These are phyloP conservation scores for Pollenia angustigena DNA, from an alignment of 2,888 invertebrate genomes.

Conservation along the genomic window DNA sequence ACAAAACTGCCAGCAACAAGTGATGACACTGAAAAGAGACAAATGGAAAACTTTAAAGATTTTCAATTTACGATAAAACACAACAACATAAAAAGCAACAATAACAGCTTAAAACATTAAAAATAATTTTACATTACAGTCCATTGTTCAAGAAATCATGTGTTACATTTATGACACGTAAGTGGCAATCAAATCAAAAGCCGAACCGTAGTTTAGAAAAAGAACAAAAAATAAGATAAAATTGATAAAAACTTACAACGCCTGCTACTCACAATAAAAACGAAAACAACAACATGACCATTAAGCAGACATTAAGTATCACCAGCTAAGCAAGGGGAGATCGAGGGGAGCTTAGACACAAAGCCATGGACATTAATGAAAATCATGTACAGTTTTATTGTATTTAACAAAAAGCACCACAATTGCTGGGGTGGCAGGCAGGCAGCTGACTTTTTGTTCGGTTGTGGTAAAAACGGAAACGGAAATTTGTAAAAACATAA, in stretches of 20 bases:
- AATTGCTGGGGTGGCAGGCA: conserved; percentile 6
- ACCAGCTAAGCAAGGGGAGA: not conserved
- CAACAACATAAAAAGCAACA: conserved; percentile 12
- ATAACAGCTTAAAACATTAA: not conserved
- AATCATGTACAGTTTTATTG: conserved; percentile 37
- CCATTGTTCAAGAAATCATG: conserved; percentile 39
- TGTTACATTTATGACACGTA: conserved; percentile 74
- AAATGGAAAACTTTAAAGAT: conserved; percentile 62
- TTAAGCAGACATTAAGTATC: conserved; percentile 27
- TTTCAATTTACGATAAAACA: conserved; percentile 49
- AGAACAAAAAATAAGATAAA: not conserved
- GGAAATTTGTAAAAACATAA: conserved; percentile 70
- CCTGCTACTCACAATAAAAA: not conserved
- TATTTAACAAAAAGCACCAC: conserved; percentile 6
- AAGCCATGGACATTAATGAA: conserved; percentile 50
- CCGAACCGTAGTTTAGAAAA: conserved; percentile 26
- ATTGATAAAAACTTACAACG: not conserved
- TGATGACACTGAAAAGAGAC: conserved; percentile 62
- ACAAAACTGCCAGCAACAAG: conserved; percentile 52
- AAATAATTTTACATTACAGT: conserved; percentile 7
- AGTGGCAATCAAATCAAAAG: conserved; percentile 71
- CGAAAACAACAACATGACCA: conserved; percentile 37
- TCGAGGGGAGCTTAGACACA: not conserved
- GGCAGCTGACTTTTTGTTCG: conserved; percentile 16
- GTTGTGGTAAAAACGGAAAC: conserved; percentile 63